phyloP scores from a whole-genome alignment of 2,888 invertebrate genomes.

The Ennomos erosarius region DNA sequence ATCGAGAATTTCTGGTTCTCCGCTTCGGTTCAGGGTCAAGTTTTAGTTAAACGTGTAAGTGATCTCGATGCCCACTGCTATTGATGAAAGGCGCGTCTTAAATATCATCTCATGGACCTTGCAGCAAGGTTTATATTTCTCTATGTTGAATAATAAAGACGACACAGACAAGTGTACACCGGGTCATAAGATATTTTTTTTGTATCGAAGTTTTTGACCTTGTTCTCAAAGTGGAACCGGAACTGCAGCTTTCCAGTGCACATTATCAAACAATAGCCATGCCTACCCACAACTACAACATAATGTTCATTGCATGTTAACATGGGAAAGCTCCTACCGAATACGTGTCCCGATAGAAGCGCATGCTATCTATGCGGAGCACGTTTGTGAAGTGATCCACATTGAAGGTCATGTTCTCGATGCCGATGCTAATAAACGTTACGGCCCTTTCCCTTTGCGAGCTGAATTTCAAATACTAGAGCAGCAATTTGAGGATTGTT shows the following conservation, averaged over 20 bases:
- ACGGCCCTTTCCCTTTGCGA: conserved; percentile 61
- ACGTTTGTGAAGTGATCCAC: conserved; percentile 57
- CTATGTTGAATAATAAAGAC: conserved; percentile 1
- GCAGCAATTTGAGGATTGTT: conserved; percentile 28
- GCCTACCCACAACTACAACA: conserved; percentile 8
- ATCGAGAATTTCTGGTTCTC: conserved; percentile 40
- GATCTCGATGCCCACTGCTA: conserved; percentile 28
- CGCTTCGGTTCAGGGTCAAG: conserved; percentile 37
- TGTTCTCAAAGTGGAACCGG: conserved; percentile 34
- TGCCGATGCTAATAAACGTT: conserved; percentile 47
- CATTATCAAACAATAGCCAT: conserved; percentile 27
- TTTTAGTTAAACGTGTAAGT: conserved; percentile 28
- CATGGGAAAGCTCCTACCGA: conserved; percentile 62
- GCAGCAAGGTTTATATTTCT: conserved; percentile 7
- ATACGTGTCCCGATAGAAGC: conserved; percentile 59
- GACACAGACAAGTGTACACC: too few species aligned
- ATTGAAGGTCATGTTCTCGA: conserved; percentile 56
- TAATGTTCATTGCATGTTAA: conserved; percentile 32
- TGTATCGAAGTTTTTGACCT: conserved; percentile 19
- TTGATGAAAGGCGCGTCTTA: conserved; percentile 15
- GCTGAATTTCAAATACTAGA: conserved; percentile 50
- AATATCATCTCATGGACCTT: conserved; percentile 17
- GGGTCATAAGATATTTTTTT: too few species aligned
- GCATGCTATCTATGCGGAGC: conserved; percentile 59
- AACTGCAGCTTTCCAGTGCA: conserved; percentile 33